Base-by-base conservation (phyloP, 2,888 invertebrate species). In the Harpalus rubripes region DNA sequence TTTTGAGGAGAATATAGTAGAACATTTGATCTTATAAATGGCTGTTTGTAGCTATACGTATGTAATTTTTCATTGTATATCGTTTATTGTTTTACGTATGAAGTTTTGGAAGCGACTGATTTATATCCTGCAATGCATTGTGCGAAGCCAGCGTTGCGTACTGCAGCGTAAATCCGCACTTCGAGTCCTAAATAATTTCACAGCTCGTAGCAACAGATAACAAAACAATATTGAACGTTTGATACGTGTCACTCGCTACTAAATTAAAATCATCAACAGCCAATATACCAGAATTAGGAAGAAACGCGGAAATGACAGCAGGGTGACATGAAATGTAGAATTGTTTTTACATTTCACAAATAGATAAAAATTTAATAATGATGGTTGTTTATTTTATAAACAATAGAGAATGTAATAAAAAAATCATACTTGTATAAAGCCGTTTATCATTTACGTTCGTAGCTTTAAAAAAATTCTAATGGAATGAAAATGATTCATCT, bases 1-100 rank as follows among this genome's bases (percentile, higher is more conserved):
- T 32, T 52, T 52, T 52, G 44, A 52, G 32, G 10, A 12, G 10
- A 52, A 12, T 10, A 52, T 52, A 5, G 44, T 44, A 44, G 44
- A 22, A 22, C 3, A 32, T 52, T 52, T 52, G 44, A 52, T 52
- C 44, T 52, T 52, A 52, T 52, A 8, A 39, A 26, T 15, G 39
- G 68, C 68, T 7, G 59, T 59, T 16, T 10, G 59, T 16, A 15
- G 59, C 59, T 59, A 15, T 6, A 7, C 7, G 59, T 15, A 15
- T 15, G 59, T 52, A 79, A 79, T 79, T 79, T 79, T 79, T 79
- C 79, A 79, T 79, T 58, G 79, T 79, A 58, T 79, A 79, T 79
- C 59, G 79, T 79, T 79, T 79, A 79, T 79, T 79, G 79, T 79
- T 79, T 59, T 79, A 7, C 59, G 79, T 59, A 59, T 61, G 79